Conservation (phyloP, 1,140 invertebrate species). For the Bombus picipes region DNA sequence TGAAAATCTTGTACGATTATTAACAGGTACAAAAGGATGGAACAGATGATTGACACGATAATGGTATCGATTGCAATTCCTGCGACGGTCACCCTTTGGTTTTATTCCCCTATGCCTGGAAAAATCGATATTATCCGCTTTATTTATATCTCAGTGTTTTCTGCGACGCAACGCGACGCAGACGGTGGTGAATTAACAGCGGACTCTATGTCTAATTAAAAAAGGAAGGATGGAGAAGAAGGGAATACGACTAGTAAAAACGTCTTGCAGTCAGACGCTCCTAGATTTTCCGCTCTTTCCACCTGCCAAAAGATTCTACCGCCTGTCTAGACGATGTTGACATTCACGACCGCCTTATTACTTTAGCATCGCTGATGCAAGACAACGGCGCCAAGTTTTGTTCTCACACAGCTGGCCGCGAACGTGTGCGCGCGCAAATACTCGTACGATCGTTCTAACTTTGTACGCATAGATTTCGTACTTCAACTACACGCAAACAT, state of each 20-base stretch:
- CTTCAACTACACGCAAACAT: background rate
- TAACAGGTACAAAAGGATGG: constrained; percentile 24
- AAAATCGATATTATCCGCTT: constrained; percentile 59
- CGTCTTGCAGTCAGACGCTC: constrained; percentile 1
- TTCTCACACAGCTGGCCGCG: background rate
- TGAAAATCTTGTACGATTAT: background rate
- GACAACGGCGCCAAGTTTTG: constrained; percentile 29
- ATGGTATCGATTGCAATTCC: constrained; percentile 62
- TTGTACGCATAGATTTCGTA: background rate
- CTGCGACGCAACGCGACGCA: constrained; percentile 2
- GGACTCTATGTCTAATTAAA: constrained; percentile 17
- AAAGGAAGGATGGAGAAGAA: background rate
- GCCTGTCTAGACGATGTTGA: constrained; percentile 28
- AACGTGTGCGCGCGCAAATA: background rate
- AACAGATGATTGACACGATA: constrained; percentile 37
- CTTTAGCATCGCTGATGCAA: constrained; percentile 30
- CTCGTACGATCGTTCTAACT: background rate
- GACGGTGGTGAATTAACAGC: background rate
- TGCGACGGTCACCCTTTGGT: constrained; percentile 48
- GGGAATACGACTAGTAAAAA: constrained; percentile 1
- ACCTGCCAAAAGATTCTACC: constrained; percentile 15
- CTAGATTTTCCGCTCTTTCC: constrained; percentile 1
- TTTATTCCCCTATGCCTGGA: constrained; percentile 13
- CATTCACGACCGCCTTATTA: constrained; percentile 43
- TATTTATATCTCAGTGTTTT: constrained; percentile 55